Evolutionary conservation across 1,140 invertebrate genomes (phyloP), one percentile per base, ranked within the genome.

Genomic region (Nebria ingens): DNA sequence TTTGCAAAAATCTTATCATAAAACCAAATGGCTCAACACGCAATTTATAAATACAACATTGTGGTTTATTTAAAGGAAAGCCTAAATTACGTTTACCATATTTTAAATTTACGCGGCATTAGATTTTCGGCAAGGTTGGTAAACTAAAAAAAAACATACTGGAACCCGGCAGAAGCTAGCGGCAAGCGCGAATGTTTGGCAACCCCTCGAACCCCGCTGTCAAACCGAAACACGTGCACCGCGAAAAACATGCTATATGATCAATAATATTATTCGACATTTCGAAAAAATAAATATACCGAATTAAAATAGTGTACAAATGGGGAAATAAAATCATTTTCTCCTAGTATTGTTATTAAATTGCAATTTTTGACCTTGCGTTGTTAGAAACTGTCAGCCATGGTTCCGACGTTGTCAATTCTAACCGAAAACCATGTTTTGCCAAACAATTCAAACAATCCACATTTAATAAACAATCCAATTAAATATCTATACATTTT

Each of bases 281-380:
- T 34, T 34, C 25, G 25, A 9, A 34, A 34, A 34, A 34, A 6
- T 9, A 34, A 34, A 34, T 9, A 6, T 34, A 34, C 25, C 25
- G 25, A 34, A 34, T 6, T 34, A n/a, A n/a, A n/a, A n/a, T n/a
- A n/a, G n/a, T n/a, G n/a, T n/a, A n/a, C n/a, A n/a, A n/a, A n/a
- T n/a, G n/a, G n/a, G n/a, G n/a, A n/a, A n/a, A n/a, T n/a, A n/a
- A n/a, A n/a, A n/a, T n/a, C n/a, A n/a, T n/a, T n/a, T n/a, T n/a
- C n/a, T n/a, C n/a, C n/a, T n/a, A n/a, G n/a, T n/a, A 45, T 45
- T 45, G 40, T 45, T 45, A 45, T 45, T 45, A 45, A 45, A 45
- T 45, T 9, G 9, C 40, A 45, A 17, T 17, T 17, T 45, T 17
- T 45, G 40, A 45, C 40, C 40, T 45, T 45, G 40, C 17, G 40